These are phyloP conservation scores for Progne subis DNA, from an alignment of 2,113 vertebrate genomes.

Conservation along the genomic window DNA sequence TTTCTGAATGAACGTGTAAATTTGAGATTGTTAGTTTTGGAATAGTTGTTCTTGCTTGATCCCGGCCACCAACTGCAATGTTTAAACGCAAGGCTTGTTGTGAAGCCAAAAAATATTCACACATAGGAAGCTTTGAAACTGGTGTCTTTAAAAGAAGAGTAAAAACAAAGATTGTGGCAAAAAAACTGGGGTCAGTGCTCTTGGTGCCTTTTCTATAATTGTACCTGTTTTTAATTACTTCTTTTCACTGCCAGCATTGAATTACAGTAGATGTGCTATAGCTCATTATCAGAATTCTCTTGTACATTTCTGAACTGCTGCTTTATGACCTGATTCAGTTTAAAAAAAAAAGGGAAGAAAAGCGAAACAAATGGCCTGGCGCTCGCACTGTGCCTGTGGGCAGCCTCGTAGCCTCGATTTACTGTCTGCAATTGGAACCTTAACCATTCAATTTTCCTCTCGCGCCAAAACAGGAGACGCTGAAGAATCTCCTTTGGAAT, in stretches of 20 bases:
- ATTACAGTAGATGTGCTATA: slow-evolving; percentile 75
- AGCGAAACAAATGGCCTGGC: slow-evolving; percentile 38
- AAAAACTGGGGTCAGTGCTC: slow-evolving; percentile 82
- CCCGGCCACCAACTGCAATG: slow-evolving; percentile 72
- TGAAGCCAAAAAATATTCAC: slow-evolving; percentile 80
- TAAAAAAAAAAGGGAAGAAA: background rate
- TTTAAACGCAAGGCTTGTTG: slow-evolving; percentile 73
- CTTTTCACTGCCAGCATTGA: slow-evolving; percentile 83
- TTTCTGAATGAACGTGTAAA: slow-evolving; percentile 62
- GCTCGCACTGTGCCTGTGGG: slow-evolving; percentile 58
- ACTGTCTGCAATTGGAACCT: slow-evolving; percentile 48
- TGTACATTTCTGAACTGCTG: slow-evolving; percentile 79
- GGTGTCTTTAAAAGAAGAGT: slow-evolving; percentile 77
- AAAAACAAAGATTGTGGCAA: slow-evolving; percentile 72
- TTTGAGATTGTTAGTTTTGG: slow-evolving; percentile 43
- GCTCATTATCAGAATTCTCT: slow-evolving; percentile 74
- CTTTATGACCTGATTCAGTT: slow-evolving; percentile 67
- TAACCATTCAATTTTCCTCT: slow-evolving; percentile 52
- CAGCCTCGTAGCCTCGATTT: background rate
- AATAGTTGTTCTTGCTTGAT: slow-evolving; percentile 67
- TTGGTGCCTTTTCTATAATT: slow-evolving; percentile 86
- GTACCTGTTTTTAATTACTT: slow-evolving; percentile 84
- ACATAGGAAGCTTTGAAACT: slow-evolving; percentile 78
- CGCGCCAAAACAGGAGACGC: slow-evolving; percentile 14
- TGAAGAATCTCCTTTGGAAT: slow-evolving; percentile 65